These are phyloP conservation scores for Sphenodon punctatus DNA, from an alignment of 2,797 vertebrate genomes.

Conservation along the genomic window DNA sequence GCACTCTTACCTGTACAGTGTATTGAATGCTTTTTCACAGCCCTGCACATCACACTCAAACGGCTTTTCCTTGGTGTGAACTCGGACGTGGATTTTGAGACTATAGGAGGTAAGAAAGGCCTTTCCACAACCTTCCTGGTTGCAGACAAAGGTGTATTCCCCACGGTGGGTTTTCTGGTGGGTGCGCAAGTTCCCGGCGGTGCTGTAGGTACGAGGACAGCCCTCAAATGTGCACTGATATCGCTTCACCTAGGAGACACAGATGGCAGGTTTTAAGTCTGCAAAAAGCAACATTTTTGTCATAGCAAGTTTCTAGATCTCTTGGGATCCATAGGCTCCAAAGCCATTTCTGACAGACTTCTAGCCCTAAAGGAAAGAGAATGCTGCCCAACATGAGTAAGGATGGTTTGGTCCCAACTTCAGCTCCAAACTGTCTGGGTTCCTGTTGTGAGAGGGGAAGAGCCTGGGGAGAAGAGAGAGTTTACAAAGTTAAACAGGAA, in stretches of 20 bases:
- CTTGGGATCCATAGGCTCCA: background rate
- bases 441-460: rapidly evolving
- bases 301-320: background rate
- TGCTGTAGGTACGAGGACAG: slow-evolving; percentile 97
- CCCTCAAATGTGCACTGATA: slow-evolving; percentile 99
- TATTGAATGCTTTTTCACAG: slow-evolving; percentile 98
- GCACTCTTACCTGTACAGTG: slow-evolving; percentile 87
- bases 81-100: slow-evolving; percentile 97
- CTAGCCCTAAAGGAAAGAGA: no score
- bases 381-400: background rate
- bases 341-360: no score
- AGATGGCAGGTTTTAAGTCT: background rate
- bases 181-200: slow-evolving; percentile 95
- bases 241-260: slow-evolving; percentile 88
- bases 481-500: background rate
- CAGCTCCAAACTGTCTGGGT: rapidly evolving
- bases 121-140: slow-evolving; percentile 97
- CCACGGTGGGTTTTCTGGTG: slow-evolving; percentile 98
- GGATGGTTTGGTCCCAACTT: background rate
- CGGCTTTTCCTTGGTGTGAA: slow-evolving; percentile 99
- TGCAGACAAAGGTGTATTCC: slow-evolving; percentile 98
- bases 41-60: slow-evolving; percentile 99
- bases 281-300: background rate
- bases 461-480: background rate
- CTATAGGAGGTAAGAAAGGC: slow-evolving; percentile 99